Conservation (phyloP, 2,113 vertebrate species). For the Myotis brandtii region DNA sequence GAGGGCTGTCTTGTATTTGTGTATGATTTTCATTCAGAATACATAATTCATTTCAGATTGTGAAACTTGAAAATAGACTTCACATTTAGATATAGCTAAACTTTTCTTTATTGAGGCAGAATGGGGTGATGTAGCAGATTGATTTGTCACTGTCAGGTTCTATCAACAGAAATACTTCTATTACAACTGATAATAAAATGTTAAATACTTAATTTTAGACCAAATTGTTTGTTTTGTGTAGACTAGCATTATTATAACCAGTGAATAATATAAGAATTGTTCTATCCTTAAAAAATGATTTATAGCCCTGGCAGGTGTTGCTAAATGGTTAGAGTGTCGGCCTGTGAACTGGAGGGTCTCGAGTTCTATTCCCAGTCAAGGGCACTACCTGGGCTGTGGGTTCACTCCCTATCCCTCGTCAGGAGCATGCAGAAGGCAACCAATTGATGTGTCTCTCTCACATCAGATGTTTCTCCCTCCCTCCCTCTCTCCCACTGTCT, state of each 20-base stretch:
- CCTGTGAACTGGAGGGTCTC: too few species aligned
- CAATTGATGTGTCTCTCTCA: too few species aligned
- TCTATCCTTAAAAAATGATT: not conserved
- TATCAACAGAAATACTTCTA: not conserved
- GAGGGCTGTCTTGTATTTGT: not conserved
- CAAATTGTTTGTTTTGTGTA: not conserved
- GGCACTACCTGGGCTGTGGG: too few species aligned
- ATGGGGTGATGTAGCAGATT: not conserved
- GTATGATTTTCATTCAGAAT: slow-evolving; percentile 6
- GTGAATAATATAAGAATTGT: not conserved
- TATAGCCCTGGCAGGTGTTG: not conserved
- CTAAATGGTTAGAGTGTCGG: too few species aligned
- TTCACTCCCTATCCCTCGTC: too few species aligned
- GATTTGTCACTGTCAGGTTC: not conserved
- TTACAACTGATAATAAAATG: not conserved
- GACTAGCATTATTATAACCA: slow-evolving; percentile 2
- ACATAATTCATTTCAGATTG: slow-evolving; percentile 58
- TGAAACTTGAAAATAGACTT: slow-evolving; percentile 56
- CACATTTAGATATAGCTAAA: slow-evolving; percentile 49
- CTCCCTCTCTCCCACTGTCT: too few species aligned
- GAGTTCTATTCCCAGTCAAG: too few species aligned
- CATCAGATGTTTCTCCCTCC: too few species aligned
- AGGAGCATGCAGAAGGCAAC: too few species aligned
- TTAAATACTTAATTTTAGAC: not conserved
- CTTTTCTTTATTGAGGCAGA: not conserved